Percentiles rank a stretch among this genome's conserved stretches.
Conservation (phyloP, 2,888 invertebrate species). For the Athrips mouffetella region DNA sequence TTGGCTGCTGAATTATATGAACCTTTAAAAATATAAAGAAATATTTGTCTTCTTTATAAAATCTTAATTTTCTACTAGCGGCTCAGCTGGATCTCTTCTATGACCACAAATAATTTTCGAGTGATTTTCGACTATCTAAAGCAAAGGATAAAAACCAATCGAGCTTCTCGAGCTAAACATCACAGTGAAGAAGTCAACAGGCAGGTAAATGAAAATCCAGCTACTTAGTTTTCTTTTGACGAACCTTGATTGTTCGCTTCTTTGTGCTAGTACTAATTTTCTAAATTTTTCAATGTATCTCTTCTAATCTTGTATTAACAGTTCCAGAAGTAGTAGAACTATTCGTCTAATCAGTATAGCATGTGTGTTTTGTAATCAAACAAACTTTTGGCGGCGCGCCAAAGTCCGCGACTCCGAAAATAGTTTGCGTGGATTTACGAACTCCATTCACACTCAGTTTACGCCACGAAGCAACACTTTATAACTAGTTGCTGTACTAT, state of each 20-base stretch:
- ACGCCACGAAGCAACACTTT: neutral
- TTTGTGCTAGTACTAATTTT: no score
- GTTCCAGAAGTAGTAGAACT: no score
- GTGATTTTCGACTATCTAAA: slow-evolving; percentile 14
- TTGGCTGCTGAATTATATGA: no score
- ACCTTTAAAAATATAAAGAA: no score
- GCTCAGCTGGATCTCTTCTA: no score
- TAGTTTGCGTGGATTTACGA: slow-evolving; percentile 42
- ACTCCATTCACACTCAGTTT: slow-evolving; percentile 17
- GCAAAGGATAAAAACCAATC: neutral
- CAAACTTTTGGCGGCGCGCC: slow-evolving; percentile 52
- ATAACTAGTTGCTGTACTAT: slow-evolving; percentile 5
- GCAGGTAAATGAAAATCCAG: neutral
- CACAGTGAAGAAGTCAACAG: neutral
- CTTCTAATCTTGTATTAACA: no score
- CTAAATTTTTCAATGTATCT: no score
- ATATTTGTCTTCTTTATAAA: no score
- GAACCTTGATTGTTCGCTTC: neutral
- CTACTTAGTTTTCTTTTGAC: neutral
- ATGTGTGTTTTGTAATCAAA: slow-evolving; percentile 48
- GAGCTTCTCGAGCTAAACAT: no score
- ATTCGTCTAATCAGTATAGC: neutral
- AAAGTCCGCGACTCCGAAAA: slow-evolving; percentile 56
- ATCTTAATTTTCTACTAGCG: no score
- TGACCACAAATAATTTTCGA: slow-evolving; percentile 4